A percentile compares a stretch with the other conserved stretches of the same genome.
Evolutionary conservation across 2,113 vertebrate genomes (phyloP).

Genomic region (Arenaria interpres): DNA sequence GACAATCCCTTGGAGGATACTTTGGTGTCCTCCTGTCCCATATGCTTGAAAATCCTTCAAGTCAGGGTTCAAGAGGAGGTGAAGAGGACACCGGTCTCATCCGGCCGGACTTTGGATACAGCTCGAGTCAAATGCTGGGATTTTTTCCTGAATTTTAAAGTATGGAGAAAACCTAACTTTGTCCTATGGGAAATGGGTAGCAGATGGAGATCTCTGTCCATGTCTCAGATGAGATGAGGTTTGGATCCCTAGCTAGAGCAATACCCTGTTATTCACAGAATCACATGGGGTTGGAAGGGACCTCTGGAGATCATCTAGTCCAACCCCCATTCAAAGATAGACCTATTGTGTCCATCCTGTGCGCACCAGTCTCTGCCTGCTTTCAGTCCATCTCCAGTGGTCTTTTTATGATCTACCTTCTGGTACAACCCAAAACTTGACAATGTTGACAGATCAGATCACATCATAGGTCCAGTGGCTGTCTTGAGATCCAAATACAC

Average conservation of each 20-base stretch:
- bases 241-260: neutral
- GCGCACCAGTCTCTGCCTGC: accelerated
- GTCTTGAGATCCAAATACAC: neutral
- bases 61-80: neutral
- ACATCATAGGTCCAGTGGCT: neutral
- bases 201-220: neutral
- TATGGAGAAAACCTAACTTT: neutral
- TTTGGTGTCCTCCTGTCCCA: neutral
- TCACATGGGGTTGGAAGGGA: too few species aligned
- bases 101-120: neutral
- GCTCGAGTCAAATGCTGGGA: neutral
- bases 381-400: neutral
- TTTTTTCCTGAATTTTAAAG: neutral
- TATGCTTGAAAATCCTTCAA: neutral
- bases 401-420: neutral
- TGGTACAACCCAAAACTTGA: neutral
- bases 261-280: neutral
- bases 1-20: neutral
- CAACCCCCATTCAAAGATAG: neutral
- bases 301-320: too few species aligned
- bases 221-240: neutral
- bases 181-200: neutral
- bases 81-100: neutral
- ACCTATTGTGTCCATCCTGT: neutral
- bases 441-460: neutral